A percentile compares a stretch with the other conserved stretches of the same genome.
These are phyloP conservation scores for Eristalis arbustorum DNA, from an alignment of 2,888 invertebrate genomes.

Conservation along the genomic window DNA sequence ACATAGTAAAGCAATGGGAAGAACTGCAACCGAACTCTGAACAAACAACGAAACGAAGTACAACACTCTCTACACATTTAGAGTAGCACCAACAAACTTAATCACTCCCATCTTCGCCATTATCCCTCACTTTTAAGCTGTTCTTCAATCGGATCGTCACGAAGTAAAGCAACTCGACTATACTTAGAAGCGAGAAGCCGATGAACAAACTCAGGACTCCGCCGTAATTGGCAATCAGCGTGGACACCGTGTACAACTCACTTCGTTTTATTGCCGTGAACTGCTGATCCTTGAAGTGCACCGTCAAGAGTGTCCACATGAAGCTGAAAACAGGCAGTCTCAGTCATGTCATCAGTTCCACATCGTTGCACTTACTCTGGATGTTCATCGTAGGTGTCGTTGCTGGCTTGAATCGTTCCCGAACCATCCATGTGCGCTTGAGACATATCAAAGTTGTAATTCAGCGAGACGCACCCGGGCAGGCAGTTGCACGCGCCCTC, in stretches of 20 bases:
- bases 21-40: too few relatives aligned
- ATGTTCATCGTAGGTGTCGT: constrained; percentile 75
- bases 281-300: constrained; percentile 87
- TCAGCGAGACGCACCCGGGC: constrained; percentile 78
- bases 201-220: constrained; percentile 83
- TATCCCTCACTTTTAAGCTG: constrained; percentile 71
- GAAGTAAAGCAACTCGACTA: constrained; percentile 82
- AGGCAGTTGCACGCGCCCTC: constrained; percentile 77
- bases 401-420: constrained; percentile 74
- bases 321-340: constrained; percentile 77
- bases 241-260: constrained; percentile 85
- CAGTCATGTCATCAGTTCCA: background rate
- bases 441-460: constrained; percentile 78
- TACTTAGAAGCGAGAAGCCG: constrained; percentile 79
- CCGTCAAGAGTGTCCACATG: constrained; percentile 83
- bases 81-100: background rate
- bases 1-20: too few relatives aligned
- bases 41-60: background rate
- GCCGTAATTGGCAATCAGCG: constrained; percentile 86
- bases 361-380: constrained; percentile 73
- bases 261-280: constrained; percentile 86
- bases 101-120: background rate
- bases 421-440: constrained; percentile 74
- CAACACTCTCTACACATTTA: background rate
- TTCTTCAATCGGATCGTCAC: constrained; percentile 79